Conservation (phyloP, 2,888 invertebrate genomes). For the Metopia argyrocephala region DNA sequence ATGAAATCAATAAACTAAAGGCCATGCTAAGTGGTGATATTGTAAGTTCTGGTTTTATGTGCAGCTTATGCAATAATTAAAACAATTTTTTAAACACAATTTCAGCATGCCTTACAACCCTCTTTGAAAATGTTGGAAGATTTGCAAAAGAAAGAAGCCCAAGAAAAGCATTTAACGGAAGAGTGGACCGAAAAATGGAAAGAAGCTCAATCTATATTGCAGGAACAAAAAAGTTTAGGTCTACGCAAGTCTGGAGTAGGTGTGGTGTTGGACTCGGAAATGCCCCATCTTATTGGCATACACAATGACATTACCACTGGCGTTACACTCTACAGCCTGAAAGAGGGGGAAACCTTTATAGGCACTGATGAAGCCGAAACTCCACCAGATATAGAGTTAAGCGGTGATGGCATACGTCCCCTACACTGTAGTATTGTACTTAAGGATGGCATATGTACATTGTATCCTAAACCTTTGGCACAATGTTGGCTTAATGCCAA, state of each 20-base stretch:
- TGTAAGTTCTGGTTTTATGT: slow-evolving; percentile 77
- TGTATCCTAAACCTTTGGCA: slow-evolving; percentile 85
- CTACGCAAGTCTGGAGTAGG: slow-evolving; percentile 92
- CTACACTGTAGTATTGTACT: slow-evolving; percentile 88
- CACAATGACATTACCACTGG: slow-evolving; percentile 95
- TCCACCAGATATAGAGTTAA: slow-evolving; percentile 87
- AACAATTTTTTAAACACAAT: not conserved
- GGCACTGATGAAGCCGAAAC: slow-evolving; percentile 86
- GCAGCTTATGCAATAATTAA: too few species aligned
- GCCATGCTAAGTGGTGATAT: slow-evolving; percentile 85
- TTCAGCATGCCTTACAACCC: slow-evolving; percentile 81
- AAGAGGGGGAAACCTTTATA: slow-evolving; percentile 92
- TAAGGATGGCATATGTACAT: slow-evolving; percentile 85
- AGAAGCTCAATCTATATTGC: slow-evolving; percentile 91
- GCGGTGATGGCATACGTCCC: slow-evolving; percentile 87
- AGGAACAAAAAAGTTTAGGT: slow-evolving; percentile 92
- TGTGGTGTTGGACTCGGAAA: slow-evolving; percentile 92
- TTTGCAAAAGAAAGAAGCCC: slow-evolving; percentile 93
- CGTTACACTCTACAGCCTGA: slow-evolving; percentile 93
- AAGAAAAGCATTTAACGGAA: slow-evolving; percentile 92
- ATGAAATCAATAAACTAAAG: slow-evolving; percentile 90
- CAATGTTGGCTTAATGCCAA: slow-evolving; percentile 91
- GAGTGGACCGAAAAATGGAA: slow-evolving; percentile 97
- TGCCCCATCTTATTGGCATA: slow-evolving; percentile 94
- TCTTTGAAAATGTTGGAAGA: slow-evolving; percentile 87